Conservation (phyloP, 2,888 invertebrate species). For the Caenorhabditis becei region DNA sequence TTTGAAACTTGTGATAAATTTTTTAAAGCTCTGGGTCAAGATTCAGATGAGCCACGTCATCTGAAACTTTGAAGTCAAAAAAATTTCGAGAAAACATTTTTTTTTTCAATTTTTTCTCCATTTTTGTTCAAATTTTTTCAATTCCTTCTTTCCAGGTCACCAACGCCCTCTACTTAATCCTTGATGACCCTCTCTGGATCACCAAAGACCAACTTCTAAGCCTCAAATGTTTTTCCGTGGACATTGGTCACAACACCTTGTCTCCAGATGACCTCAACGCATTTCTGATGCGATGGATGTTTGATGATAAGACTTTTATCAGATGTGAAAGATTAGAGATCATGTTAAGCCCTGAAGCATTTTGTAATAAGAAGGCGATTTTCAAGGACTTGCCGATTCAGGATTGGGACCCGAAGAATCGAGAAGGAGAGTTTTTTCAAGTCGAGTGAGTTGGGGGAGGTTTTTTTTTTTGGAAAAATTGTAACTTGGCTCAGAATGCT, state of each 20-base stretch:
- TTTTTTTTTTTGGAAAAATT: background rate
- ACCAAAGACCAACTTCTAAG: constrained; percentile 26
- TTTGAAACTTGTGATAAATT: too few relatives aligned
- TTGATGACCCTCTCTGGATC: constrained; percentile 41
- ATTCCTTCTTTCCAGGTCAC: constrained; percentile 29
- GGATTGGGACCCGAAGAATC: constrained; percentile 28
- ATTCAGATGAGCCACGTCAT: too few relatives aligned
- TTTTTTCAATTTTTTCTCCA: too few relatives aligned
- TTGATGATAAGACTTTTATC: background rate
- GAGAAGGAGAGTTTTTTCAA: constrained; percentile 42
- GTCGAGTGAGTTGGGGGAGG: constrained; percentile 5
- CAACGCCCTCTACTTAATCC: constrained; percentile 8
- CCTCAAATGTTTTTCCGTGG: constrained; percentile 9
- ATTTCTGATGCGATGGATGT: constrained; percentile 38
- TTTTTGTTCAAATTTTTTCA: too few relatives aligned
- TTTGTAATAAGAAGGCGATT: constrained; percentile 22
- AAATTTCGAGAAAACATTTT: too few relatives aligned
- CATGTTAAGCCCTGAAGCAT: constrained; percentile 33
- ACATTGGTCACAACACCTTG: constrained; percentile 39
- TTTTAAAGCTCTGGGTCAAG: too few relatives aligned
- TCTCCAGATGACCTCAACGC: constrained; percentile 36
- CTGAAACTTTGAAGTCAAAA: too few relatives aligned
- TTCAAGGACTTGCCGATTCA: constrained; percentile 5
- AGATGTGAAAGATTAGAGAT: constrained; percentile 25
- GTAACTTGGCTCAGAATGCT: too few relatives aligned